Evolutionary conservation across 2,888 invertebrate genomes (phyloP).

Genomic region (Noctua fimbriata): DNA sequence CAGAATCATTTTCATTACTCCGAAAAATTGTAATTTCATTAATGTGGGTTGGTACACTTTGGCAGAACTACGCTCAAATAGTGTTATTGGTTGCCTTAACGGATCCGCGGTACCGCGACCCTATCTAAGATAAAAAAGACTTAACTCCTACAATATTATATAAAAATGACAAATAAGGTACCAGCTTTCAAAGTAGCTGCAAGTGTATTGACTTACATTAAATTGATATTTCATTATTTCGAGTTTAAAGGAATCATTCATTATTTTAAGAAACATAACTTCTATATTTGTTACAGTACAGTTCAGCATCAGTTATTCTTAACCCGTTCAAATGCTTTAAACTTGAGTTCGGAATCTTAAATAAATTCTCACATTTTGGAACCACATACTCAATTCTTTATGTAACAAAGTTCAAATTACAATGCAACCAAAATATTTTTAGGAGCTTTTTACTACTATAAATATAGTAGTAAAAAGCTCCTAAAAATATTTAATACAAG

Average conservation of each 20-base stretch:
- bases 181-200: conserved; percentile 37
- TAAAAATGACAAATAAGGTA: conserved; percentile 37
- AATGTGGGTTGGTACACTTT: not conserved
- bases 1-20: not conserved
- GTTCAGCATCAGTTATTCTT: not conserved
- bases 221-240: not conserved
- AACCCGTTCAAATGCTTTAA: not conserved
- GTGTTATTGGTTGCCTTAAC: not conserved
- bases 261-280: not conserved
- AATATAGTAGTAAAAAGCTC: too few species aligned
- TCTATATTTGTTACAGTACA: not conserved
- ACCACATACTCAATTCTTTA: not conserved
- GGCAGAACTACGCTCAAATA: not conserved
- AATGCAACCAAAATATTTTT: not conserved
- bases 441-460: not conserved
- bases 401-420: not conserved
- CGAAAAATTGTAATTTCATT: not conserved
- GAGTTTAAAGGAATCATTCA: not conserved
- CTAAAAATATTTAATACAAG: too few species aligned
- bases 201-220: not conserved
- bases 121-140: not conserved
- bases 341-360: not conserved
- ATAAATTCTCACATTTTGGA: not conserved
- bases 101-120: not conserved
- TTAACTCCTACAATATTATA: conserved; percentile 15